Evolutionary conservation across 2,113 vertebrate species (phyloP).

Genomic region (Salvelinus alpinus): DNA sequence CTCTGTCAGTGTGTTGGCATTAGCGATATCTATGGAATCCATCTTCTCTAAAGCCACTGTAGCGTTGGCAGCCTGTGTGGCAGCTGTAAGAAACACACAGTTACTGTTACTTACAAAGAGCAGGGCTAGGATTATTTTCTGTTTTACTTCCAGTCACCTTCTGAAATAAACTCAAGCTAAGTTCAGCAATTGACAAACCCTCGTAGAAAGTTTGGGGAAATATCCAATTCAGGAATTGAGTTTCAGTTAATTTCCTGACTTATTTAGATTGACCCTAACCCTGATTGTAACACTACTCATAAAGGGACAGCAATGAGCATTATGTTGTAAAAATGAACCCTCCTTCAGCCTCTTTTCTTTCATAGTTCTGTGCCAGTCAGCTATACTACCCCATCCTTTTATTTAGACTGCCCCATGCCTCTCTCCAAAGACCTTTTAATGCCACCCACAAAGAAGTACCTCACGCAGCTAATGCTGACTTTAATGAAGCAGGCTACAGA

Average conservation of each 20-base stretch:
- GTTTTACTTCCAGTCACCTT: too few relatives aligned
- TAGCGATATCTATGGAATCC: too few relatives aligned
- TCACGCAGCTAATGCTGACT: slow-evolving; percentile 41
- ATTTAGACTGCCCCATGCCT: slow-evolving; percentile 37
- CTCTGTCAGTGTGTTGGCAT: too few relatives aligned
- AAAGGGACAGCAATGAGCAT: background rate
- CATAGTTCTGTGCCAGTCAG: background rate
- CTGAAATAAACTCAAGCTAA: too few relatives aligned
- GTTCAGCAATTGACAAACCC: too few relatives aligned
- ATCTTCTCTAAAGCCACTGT: too few relatives aligned
- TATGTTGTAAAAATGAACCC: background rate
- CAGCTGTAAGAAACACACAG: too few relatives aligned
- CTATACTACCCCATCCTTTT: background rate
- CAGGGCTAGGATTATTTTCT: too few relatives aligned
- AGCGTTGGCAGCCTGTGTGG: too few relatives aligned
- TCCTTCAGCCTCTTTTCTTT: background rate
- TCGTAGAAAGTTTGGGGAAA: too few relatives aligned
- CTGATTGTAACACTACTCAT: background rate
- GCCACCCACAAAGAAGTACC: slow-evolving; percentile 30
- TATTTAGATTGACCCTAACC: background rate
- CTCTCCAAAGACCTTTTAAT: slow-evolving; percentile 41
- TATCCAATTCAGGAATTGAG: background rate
- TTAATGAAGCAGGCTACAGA: slow-evolving; percentile 51
- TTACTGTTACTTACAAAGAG: too few relatives aligned
- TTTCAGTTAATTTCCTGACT: background rate